A percentile compares a stretch with the other conserved stretches of the same genome.
These are phyloP conservation scores for Tridacna crocea DNA, from an alignment of 2,888 invertebrate species.

Conservation along the genomic window DNA sequence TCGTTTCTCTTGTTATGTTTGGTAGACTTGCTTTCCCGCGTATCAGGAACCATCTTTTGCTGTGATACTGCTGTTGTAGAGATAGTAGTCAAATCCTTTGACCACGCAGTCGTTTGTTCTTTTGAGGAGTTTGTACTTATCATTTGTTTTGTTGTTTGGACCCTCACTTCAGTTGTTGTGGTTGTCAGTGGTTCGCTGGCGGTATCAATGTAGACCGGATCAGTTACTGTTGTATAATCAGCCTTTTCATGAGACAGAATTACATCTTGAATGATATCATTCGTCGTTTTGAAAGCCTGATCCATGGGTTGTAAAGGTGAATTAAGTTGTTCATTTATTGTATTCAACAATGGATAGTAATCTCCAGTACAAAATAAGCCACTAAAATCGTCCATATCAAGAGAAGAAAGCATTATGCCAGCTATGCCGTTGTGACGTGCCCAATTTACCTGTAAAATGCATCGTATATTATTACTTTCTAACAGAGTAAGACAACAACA, in stretches of 20 bases:
- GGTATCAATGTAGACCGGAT: neutral
- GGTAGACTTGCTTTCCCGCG: neutral
- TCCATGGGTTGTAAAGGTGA: slow-evolving; percentile 35
- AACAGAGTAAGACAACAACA: neutral
- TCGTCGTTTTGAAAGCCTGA: neutral
- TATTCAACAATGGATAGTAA: slow-evolving; percentile 51
- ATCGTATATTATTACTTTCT: neutral
- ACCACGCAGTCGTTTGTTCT: neutral
- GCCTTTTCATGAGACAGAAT: neutral
- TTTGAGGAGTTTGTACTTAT: neutral
- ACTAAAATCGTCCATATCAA: slow-evolving; percentile 62
- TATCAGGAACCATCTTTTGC: neutral
- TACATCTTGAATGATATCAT: neutral
- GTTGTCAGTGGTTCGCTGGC: neutral
- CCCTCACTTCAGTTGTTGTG: neutral
- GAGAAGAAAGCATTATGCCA: slow-evolving; percentile 51
- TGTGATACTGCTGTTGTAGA: neutral
- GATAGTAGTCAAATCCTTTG: neutral
- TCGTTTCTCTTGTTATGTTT: slow-evolving; percentile 13
- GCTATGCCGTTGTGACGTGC: slow-evolving; percentile 49
- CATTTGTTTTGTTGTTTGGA: neutral
- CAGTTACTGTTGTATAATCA: neutral
- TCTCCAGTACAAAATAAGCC: slow-evolving; percentile 55
- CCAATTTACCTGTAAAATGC: slow-evolving; percentile 54
- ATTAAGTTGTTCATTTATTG: slow-evolving; percentile 43